Base-by-base conservation (phyloP, 1,140 invertebrate genomes). In the Eueides isabella region DNA sequence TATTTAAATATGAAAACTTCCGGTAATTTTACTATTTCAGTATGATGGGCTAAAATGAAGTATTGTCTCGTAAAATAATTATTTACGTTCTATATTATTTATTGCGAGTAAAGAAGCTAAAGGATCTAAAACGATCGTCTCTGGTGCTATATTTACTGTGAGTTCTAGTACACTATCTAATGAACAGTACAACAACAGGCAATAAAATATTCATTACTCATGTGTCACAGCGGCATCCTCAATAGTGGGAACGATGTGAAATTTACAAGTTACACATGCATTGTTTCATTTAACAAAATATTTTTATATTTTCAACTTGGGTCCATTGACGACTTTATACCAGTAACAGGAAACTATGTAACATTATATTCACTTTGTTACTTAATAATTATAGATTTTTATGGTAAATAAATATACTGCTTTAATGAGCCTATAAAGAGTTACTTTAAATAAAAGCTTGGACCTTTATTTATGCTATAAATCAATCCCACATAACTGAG, bases 201-300 rank as follows among this genome's bases (percentile, higher is more conserved):
- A 92, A 92, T 92, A 90, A 90, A 91, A 91, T 85, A 87, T 84
- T 87, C 87, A 92, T 92, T 84, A 88, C 82, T 92, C 87, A 92
- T 82, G 76, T 85, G 89, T 86, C 88, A 85, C 66, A 76, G 77
- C 84, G 80, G 82, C 80, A 82, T 85, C 84, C 84, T 85, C 81
- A 74, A 80, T 80, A 82, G 75, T 81, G 82, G 76, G 80, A 85
- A 80, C 72, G 76, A 70, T 73, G 78, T 74, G 79, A 76, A 78
- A 79, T 76, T 80, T 78, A 77, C 78, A 75, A 67, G 71, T 72
- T 77, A 75, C 74, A 69, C 70, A 79, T 75, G 77, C 72, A 76
- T 74, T 80, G 80, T 82, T 79, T 76, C 74, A 74, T 78, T 79
- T 72, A 61, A 69, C 19, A 72, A 29, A 55, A 4, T 12, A n/a